Percentiles rank a stretch among this genome's conserved stretches.
Conservation (phyloP, 2,113 vertebrate species). For the Sminthopsis crassicaudata region DNA sequence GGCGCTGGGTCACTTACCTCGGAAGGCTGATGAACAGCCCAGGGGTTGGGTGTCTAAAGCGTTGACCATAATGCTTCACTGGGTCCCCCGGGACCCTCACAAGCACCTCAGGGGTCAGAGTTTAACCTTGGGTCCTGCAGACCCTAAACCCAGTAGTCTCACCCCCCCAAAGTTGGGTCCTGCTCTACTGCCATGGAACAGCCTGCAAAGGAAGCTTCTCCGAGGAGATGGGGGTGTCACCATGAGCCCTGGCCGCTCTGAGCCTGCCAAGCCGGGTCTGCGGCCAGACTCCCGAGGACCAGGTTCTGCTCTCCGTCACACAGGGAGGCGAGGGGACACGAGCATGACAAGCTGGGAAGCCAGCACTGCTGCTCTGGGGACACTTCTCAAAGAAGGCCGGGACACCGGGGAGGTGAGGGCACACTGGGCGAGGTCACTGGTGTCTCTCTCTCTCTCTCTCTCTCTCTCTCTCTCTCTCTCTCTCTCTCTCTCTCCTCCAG, state of each 20-base stretch:
- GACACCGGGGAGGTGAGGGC: accelerated
- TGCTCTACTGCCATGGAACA: too few relatives aligned
- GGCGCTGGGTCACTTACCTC: neutral
- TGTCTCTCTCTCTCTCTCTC: too few relatives aligned
- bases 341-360: neutral
- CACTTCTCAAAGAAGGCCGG: neutral
- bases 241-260: neutral
- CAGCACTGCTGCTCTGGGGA: neutral
- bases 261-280: neutral
- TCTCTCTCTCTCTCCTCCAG: too few relatives aligned
- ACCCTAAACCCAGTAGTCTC: neutral
- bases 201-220: too few relatives aligned
- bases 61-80: neutral
- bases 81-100: neutral
- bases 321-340: too few relatives aligned
- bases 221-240: neutral
- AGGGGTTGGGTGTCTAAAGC: too few relatives aligned
- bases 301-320: neutral
- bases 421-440: too few relatives aligned
- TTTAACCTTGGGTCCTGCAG: neutral
- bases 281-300: neutral
- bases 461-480: too few relatives aligned
- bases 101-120: neutral
- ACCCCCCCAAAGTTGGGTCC: too few relatives aligned
- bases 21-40: neutral